Base-by-base conservation (phyloP, 2,888 invertebrate species). In the Apodemia duryi region DNA sequence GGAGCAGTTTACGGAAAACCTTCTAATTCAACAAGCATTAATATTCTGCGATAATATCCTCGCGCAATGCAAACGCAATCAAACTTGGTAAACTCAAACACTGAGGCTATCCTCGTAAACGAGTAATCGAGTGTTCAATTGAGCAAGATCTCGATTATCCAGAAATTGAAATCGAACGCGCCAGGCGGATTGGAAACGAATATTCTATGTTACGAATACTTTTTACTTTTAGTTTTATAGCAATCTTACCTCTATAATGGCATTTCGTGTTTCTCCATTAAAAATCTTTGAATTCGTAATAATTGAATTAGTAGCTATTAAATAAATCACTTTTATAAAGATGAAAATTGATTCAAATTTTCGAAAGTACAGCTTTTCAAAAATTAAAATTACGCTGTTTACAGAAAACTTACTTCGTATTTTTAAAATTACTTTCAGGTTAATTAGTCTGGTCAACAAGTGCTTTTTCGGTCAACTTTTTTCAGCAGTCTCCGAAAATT, bases 111-210 rank as follows among this genome's bases (percentile, higher is more conserved):
- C 82, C 80, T 78, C 82, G 84, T 88, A 86, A 88, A 86, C 88
- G 88, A 86, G 86, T 88, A 85, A 86, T 88, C 87, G 88, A 86
- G 83, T 88, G 85, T 87, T 89, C 90, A 88, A 89, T 90, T 90
- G 90, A 89, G 86, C 86, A 88, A 86, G 86, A 85, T 87, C 86
- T 86, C 85, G 86, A 88, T 88, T 88, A 88, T 89, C 80, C 83
- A 83, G 85, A 84, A 85, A 88, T 88, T 85, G 85, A 84, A 89
- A 87, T 85, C 83, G 85, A 85, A 86, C 80, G 84, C 82, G 83
- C 80, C 81, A 75, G 76, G 77, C 71, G 83, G 83, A 88, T 85
- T 79, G 86, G 83, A 84, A 86, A 83, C 78, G 84, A 82, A 79
- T 83, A 80, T 80, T 77, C 75, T 74, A 79, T 75, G 75, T 73